Evolutionary conservation across 2,888 invertebrate genomes (phyloP).

Genomic region (Lamellibrachia satsuma): DNA sequence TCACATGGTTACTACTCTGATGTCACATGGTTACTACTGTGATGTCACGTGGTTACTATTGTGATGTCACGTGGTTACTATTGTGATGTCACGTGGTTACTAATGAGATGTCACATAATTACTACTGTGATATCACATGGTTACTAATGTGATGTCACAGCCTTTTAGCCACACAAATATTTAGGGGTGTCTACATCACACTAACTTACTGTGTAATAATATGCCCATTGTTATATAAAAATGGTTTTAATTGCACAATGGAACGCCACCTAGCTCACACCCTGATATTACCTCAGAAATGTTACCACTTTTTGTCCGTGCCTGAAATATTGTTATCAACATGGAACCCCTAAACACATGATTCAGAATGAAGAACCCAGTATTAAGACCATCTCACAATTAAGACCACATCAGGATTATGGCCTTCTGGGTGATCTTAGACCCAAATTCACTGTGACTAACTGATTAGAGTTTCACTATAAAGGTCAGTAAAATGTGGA

Average conservation of each 20-base stretch:
- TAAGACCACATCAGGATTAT: background rate
- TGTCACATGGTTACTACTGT: too few relatives aligned
- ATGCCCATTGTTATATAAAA: background rate
- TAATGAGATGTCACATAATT: too few relatives aligned
- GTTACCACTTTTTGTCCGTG: background rate
- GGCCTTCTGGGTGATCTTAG: background rate
- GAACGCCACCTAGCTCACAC: background rate
- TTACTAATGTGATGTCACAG: background rate
- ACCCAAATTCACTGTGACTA: background rate
- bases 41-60: too few relatives aligned
- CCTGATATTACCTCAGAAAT: background rate
- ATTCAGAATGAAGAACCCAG: background rate
- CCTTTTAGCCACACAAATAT: background rate
- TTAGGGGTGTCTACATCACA: background rate
- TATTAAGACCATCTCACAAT: background rate
- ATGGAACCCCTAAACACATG: background rate
- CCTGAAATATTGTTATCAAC: background rate
- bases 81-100: too few relatives aligned
- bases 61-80: too few relatives aligned
- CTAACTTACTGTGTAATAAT: background rate
- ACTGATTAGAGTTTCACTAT: background rate
- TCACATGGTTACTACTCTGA: background rate
- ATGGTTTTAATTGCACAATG: background rate
- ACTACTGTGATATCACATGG: background rate
- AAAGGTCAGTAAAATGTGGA: too few relatives aligned